Percentiles rank a stretch among this genome's conserved stretches.
phyloP scores from a whole-genome alignment of 2,888 invertebrate species.

The Zygothrica quintamaculata region DNA sequence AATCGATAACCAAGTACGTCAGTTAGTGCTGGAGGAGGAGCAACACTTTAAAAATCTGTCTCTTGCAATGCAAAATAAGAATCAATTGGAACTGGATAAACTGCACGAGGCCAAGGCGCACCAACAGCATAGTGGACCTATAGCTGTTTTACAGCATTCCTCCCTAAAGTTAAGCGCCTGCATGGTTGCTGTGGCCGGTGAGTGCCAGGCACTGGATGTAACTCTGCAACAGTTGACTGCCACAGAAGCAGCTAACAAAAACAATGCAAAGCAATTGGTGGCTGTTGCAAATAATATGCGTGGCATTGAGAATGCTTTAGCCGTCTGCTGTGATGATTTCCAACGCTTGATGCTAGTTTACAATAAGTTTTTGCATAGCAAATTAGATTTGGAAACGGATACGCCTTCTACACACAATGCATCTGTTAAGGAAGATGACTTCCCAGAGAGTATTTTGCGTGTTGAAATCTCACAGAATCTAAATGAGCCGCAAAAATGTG shows the following conservation, averaged over 20 bases:
- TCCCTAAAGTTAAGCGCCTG: slow-evolving; percentile 83
- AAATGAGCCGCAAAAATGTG: slow-evolving; percentile 71
- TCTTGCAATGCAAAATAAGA: slow-evolving; percentile 74
- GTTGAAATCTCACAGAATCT: slow-evolving; percentile 79
- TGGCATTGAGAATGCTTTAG: slow-evolving; percentile 81
- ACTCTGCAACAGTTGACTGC: slow-evolving; percentile 81
- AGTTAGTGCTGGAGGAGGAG: slow-evolving; percentile 82
- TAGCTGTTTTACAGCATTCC: slow-evolving; percentile 82
- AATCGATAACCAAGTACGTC: slow-evolving; percentile 78
- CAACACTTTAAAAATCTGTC: slow-evolving; percentile 82
- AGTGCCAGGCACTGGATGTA: slow-evolving; percentile 82
- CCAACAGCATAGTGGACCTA: slow-evolving; percentile 77
- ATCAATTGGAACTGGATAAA: slow-evolving; percentile 76
- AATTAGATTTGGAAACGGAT: slow-evolving; percentile 63
- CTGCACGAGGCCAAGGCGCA: slow-evolving; percentile 72
- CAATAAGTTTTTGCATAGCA: slow-evolving; percentile 82
- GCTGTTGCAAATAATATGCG: slow-evolving; percentile 83
- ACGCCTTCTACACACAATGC: slow-evolving; percentile 2
- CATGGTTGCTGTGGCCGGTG: slow-evolving; percentile 84
- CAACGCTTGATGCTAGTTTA: slow-evolving; percentile 83
- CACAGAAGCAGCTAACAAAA: slow-evolving; percentile 75
- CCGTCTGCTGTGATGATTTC: slow-evolving; percentile 83
- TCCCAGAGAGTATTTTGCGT: slow-evolving; percentile 80
- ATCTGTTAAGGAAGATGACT: slow-evolving; percentile 63
- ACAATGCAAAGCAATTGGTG: slow-evolving; percentile 79